phyloP scores from a whole-genome alignment of 2,113 vertebrate species.

The Callaeas wilsoni region DNA sequence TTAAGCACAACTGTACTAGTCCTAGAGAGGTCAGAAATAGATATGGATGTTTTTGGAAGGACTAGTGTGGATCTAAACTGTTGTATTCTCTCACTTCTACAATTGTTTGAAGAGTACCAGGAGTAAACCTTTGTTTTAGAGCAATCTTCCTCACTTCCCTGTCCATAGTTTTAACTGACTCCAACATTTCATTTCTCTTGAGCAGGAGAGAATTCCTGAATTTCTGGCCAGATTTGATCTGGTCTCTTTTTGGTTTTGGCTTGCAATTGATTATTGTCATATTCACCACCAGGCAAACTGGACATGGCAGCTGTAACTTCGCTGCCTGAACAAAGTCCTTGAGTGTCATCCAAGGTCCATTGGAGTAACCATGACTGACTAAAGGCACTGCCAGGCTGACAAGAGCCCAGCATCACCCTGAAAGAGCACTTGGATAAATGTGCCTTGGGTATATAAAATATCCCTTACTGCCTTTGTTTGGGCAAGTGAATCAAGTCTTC shows the following conservation, averaged over 20 bases:
- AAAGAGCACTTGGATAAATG: not conserved
- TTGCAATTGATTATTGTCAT: not conserved
- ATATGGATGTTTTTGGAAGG: not conserved
- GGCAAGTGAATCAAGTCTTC: not conserved
- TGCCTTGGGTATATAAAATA: not conserved
- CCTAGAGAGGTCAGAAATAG: not conserved
- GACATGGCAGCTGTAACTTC: fast-evolving
- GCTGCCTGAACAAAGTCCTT: not conserved
- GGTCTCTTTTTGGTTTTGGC: fast-evolving
- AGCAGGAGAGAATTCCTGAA: not conserved
- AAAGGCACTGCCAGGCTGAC: not conserved
- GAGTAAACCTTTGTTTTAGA: not conserved
- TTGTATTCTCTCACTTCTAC: not conserved
- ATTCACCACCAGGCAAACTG: not conserved
- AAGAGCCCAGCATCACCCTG: not conserved
- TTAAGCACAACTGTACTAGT: not conserved
- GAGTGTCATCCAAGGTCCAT: not conserved
- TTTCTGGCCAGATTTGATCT: not conserved
- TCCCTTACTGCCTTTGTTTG: not conserved
- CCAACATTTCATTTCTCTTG: not conserved
- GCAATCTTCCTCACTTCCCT: not conserved
- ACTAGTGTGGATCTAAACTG: not conserved
- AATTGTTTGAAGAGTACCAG: not conserved
- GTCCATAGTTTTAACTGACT: not conserved
- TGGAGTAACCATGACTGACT: not conserved